A percentile compares a stretch with the other conserved stretches of the same genome.
Conservation (phyloP, 1,140 invertebrate species). For the Anoplophora glabripennis region DNA sequence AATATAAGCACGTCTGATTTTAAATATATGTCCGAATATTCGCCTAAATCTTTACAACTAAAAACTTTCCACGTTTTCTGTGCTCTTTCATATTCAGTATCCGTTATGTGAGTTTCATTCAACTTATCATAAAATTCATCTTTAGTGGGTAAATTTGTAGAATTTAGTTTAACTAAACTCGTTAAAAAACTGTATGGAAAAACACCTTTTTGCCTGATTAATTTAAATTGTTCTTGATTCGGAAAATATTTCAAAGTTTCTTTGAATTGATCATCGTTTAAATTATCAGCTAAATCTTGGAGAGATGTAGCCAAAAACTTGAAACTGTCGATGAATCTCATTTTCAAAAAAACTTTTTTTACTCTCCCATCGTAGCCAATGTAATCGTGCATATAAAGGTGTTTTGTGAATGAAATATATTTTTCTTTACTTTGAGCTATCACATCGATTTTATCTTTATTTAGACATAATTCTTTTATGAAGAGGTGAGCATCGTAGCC, state of each 20-base stretch:
- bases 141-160: conserved; percentile 36
- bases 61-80: conserved; percentile 48
- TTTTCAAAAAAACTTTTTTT: conserved; percentile 22
- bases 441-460: not conserved
- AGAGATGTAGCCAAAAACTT: conserved; percentile 37
- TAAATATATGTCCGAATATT: conserved; percentile 51
- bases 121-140: conserved; percentile 44
- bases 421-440: conserved; percentile 5
- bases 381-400: conserved; percentile 23
- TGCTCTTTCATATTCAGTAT: conserved; percentile 47
- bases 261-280: not conserved
- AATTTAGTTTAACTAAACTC: conserved; percentile 36
- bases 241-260: conserved; percentile 29
- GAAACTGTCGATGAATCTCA: conserved; percentile 43
- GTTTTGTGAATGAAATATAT: conserved; percentile 30
- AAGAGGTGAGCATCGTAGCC: conserved; percentile 11
- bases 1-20: conserved; percentile 50
- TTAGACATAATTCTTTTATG: not conserved
- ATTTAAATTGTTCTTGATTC: conserved; percentile 39
- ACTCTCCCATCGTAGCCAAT: not conserved
- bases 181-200: conserved; percentile 40
- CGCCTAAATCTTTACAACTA: too few relatives aligned
- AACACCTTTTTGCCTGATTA: conserved; percentile 39
- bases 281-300: conserved; percentile 7
- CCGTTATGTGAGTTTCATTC: conserved; percentile 35